These are phyloP conservation scores for Carapus acus DNA, from an alignment of 2,797 vertebrate species.

Conservation along the genomic window DNA sequence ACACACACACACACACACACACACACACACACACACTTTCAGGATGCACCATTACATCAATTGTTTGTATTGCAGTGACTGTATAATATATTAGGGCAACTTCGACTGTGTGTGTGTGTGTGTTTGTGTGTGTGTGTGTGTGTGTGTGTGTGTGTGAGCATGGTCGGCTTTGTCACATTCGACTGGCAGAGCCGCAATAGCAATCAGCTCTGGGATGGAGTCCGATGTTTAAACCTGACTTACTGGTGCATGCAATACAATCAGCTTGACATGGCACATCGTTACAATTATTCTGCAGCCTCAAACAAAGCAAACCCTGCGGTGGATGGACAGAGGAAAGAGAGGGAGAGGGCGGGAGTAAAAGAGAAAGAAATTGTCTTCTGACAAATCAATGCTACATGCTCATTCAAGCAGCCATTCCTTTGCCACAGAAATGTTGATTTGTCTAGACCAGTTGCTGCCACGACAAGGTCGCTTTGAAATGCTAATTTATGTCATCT, in stretches of 20 bases:
- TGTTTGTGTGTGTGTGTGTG: too few relatives aligned
- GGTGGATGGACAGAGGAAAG: too few relatives aligned
- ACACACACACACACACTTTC: too few relatives aligned
- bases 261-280: slow-evolving; percentile 44
- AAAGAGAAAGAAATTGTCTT: not conserved
- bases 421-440: slow-evolving; percentile 2
- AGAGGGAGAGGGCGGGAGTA: slow-evolving; percentile 1
- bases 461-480: slow-evolving; percentile 51
- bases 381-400: not conserved
- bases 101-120: too few relatives aligned
- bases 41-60: too few relatives aligned
- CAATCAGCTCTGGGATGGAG: slow-evolving; percentile 29
- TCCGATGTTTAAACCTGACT: slow-evolving; percentile 53
- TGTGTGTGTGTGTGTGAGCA: slow-evolving; percentile 1
- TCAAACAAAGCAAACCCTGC: slow-evolving; percentile 35
- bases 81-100: too few relatives aligned
- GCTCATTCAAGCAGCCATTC: not conserved
- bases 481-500: slow-evolving; percentile 13
- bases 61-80: too few relatives aligned
- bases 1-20: too few relatives aligned
- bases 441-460: slow-evolving; percentile 2
- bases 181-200: slow-evolving; percentile 30
- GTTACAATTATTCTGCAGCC: slow-evolving; percentile 43
- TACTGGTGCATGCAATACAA: slow-evolving; percentile 53
- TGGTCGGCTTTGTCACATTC: slow-evolving; percentile 44